A percentile compares a stretch with the other conserved stretches of the same genome.
These are phyloP conservation scores for Isichthys henryi DNA, from an alignment of 2,113 vertebrate species.

Conservation along the genomic window DNA sequence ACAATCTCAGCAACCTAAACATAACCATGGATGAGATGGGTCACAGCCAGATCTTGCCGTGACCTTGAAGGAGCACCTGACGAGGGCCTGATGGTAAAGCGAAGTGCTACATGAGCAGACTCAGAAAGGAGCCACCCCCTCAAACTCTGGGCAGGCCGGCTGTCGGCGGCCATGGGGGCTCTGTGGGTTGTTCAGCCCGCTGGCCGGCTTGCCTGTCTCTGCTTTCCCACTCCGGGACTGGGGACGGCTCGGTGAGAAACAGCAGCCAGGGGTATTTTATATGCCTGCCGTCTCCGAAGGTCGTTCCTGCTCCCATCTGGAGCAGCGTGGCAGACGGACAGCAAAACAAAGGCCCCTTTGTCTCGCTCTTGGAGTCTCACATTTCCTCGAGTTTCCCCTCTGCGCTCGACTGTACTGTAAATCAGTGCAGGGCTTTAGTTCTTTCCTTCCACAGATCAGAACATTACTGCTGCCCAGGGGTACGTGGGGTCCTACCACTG, in stretches of 20 bases:
- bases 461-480: not conserved
- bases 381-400: not conserved
- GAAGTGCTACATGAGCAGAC: not conserved
- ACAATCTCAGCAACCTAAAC: not conserved
- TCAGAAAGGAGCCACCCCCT: not conserved
- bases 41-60: not conserved
- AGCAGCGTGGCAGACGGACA: conserved; percentile 43
- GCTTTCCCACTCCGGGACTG: conserved; percentile 7
- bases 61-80: not conserved
- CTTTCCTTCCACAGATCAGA: not conserved
- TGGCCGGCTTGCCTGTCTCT: not conserved
- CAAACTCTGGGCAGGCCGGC: not conserved
- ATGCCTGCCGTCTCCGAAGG: conserved; percentile 42
- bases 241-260: not conserved
- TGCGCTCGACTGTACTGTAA: not conserved
- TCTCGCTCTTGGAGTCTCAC: conserved; percentile 27
- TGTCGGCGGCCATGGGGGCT: not conserved
- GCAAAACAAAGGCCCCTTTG: conserved; percentile 51
- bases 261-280: conserved; percentile 6
- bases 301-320: conserved; percentile 50
- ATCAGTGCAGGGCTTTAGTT: not conserved
- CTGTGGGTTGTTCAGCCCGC: not conserved
- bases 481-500: too few species aligned
- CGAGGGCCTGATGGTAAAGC: not conserved
- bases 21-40: not conserved